These are phyloP conservation scores for Himalopsyche anomala DNA, from an alignment of 2,888 invertebrate genomes.

Conservation along the genomic window DNA sequence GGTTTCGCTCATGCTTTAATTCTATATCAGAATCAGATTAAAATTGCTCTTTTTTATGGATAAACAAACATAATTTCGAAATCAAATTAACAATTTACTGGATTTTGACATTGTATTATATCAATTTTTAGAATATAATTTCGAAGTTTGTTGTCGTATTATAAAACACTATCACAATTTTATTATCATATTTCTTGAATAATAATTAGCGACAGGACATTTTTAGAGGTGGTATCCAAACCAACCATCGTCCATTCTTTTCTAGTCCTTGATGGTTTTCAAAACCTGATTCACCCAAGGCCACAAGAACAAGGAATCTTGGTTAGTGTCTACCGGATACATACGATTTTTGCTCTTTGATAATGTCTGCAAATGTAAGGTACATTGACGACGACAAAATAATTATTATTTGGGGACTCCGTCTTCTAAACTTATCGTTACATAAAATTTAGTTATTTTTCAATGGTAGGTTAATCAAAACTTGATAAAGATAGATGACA, in stretches of 20 bases:
- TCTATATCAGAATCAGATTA: too few species aligned
- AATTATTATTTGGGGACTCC: neutral
- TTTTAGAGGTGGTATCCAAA: neutral
- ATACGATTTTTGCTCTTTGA: neutral
- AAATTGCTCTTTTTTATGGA: too few species aligned
- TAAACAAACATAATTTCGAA: too few species aligned
- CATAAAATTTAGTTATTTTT: too few species aligned
- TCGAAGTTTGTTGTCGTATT: too few species aligned
- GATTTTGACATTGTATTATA: too few species aligned
- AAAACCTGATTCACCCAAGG: constrained; percentile 32
- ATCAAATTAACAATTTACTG: too few species aligned
- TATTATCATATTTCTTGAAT: neutral
- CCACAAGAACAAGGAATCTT: neutral
- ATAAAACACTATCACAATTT: too few species aligned
- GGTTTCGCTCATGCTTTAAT: too few species aligned
- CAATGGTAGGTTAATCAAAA: too few species aligned
- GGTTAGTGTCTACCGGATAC: constrained; percentile 7
- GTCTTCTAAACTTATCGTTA: neutral
- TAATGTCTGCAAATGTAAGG: neutral
- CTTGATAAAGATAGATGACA: too few species aligned
- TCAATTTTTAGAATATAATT: too few species aligned
- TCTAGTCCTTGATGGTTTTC: constrained; percentile 25
- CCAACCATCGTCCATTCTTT: neutral
- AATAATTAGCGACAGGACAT: constrained; percentile 14
- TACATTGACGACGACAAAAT: neutral